phyloP scores from a whole-genome alignment of 2,113 vertebrate genomes.

The Cyrtonyx montezumae region DNA sequence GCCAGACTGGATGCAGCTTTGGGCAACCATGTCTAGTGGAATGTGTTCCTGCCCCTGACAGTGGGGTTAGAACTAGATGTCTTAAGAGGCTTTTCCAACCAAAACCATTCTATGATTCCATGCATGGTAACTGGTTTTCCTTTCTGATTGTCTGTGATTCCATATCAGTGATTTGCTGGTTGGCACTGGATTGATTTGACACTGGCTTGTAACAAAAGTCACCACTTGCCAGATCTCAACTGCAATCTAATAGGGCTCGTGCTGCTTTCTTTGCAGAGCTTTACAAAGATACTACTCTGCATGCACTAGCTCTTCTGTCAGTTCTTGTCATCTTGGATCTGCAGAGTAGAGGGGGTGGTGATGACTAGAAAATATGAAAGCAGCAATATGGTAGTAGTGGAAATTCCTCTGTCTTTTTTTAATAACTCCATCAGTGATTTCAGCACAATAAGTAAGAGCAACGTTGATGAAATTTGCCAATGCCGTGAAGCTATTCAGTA shows the following conservation, averaged over 20 bases:
- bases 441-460: background rate
- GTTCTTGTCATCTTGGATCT: background rate
- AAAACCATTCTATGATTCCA: background rate
- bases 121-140: background rate
- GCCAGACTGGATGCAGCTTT: background rate
- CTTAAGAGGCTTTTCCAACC: background rate
- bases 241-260: background rate
- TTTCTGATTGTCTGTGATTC: background rate
- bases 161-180: background rate
- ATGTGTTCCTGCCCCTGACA: background rate
- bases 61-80: background rate
- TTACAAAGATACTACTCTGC: background rate
- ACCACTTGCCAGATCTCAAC: background rate
- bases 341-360: background rate
- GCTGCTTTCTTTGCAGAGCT: background rate
- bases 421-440: background rate
- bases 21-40: background rate
- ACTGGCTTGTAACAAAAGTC: background rate
- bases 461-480: background rate
- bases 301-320: background rate
- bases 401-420: background rate
- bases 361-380: background rate
- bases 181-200: background rate
- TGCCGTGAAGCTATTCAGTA: background rate
- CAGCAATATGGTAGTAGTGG: background rate